Base-by-base conservation (phyloP, 2,113 vertebrate species). In the Otus sunia region DNA sequence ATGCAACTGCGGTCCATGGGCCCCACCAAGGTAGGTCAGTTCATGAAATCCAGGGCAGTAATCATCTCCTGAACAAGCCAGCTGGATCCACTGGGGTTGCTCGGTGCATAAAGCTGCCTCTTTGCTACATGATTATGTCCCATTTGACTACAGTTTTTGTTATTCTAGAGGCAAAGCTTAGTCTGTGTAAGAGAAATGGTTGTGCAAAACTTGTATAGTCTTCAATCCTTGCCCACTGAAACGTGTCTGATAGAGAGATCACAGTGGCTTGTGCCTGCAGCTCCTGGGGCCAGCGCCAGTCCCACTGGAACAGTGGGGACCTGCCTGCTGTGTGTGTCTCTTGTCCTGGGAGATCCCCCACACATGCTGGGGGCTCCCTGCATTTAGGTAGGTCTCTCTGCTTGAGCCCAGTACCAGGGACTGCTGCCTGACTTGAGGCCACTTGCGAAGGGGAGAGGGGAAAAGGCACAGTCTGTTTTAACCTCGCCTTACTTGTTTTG, bases 301-400 rank as follows among this genome's bases (percentile, higher is more conserved):
- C 60, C 52, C 1, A 1, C 73, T n/a, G 59, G 53, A 29, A 12
- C 0, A 6, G 32, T 0, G 1, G 29, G 34, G 47, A 69, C 37
- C 25, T 79, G 32, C 55, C 78, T 83, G 7, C 66, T 39, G 16
- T 39, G 41, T 2, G 0, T 59, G 16, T 37, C 8, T 36, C 72
- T 72, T 56, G 47, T 55, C 47, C 47, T 62, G 30, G 36, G 26
- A 69, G 34, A 79, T 59, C 22, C 26, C 43, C 5, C 0, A 5
- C 13, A 6, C 11, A 4, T 0, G 3, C n/a, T 53, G 41, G 34
- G 23, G 9, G 11, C 27, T 84, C 36, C 11, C 30, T 85, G 37
- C 43, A 80, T 80, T 75, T 41, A 58, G 67, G 55, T 19, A 41
- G 17, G 22, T 36, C 29, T 67, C 29, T 10, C 29, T 74, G 32